Base-by-base conservation (phyloP, 92 coral and sea anemone species). In the Umimayanthus chanpuru region DNA sequence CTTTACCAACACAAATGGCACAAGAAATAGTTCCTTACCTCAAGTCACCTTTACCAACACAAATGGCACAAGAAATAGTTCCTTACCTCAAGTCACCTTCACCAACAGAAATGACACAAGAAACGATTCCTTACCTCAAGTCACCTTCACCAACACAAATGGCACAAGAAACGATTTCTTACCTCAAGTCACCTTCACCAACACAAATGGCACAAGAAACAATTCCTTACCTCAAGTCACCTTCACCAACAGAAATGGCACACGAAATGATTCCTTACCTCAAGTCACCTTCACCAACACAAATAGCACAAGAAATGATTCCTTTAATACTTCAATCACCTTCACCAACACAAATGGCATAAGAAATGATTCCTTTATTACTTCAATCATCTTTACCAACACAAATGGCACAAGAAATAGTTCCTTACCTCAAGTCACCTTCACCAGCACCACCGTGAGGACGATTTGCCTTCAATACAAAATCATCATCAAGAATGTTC, bases 401-500 rank as follows among this genome's bases (percentile, higher is more conserved):
- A 67, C 36, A 0, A 50, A 32, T 32, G 36, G 36, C 2, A 32
- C 36, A 32, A 32, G 0, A 47, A 47, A 47, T 56, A 2, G 4
- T 20, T 55, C 64, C 49, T 39, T 80, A 70, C 87, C 87, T 82
- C 38, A 12, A 16, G 47, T 67, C 11, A 25, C 44, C 77, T 26
- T 40, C 86, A 82, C 36, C 6, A 70, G 20, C 86, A 67, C 36
- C 2, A 50, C 23, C 39, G 36, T 21, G 50, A 49, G 23, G 76
- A 21, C n/a, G 77, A 41, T 89, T 61, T 89, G 96, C 99, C 93
- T 92, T 94, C 4, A 88, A 25, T 26, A 97, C 80, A 82, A 97
- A 97, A 89, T 97, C 95, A 89, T 97, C 99, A 21, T 94, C 98
- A 26, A 97, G 77, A 32, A 91, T 74, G 82, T 95, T 97, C 9